Evolutionary conservation across 2,888 invertebrate species (phyloP), one percentile per base, ranked within the genome.

Genomic region (Rhyacophila evoluta): DNA sequence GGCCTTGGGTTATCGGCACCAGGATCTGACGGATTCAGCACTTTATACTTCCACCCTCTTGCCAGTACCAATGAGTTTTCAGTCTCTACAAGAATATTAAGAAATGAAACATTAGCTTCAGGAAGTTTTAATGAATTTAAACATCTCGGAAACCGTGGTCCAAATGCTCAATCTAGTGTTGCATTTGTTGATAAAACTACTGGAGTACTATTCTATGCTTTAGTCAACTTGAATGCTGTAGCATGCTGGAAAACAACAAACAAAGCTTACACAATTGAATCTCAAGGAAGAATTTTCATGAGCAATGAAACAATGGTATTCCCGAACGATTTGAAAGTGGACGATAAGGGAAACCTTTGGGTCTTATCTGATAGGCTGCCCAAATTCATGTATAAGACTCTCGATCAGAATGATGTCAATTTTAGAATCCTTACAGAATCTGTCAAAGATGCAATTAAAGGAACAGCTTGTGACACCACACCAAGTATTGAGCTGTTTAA

Each of bases 31-130:
- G 94, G 94, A 33, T 93, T 87, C 85, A 92, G 94, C 78, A 94
- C 93, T 0, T 85, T 95, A 1, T 96, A 94, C 84, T 96, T 95
- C 88, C 95, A 95, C 84, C 94, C 95, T 0, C 90, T 95, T 85
- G 92, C 93, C 1, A 95, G 95, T 83, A 93, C 91, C 79, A 91
- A 93, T 85, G 95, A 95, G 84, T 96, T 94, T 84, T 86, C 93
- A 0, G 95, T 96, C 0, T 94, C 91, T 1, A 95, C 95, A 0
- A 90, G 91, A 83, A 88, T 93, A 70, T 86, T 95, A 36, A 89
- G 93, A 33, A 92, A 94, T 83, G 88, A 91, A 83, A 88, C 90
- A 0, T 84, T 91, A 2, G 90, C 91, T 28, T 86, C 88, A 25
- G 87, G 86, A 0, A 92, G 91, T 82, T 94, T 92, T 84, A 87